These are phyloP conservation scores for Morone saxatilis DNA, from an alignment of 2,113 vertebrate genomes.

Conservation along the genomic window DNA sequence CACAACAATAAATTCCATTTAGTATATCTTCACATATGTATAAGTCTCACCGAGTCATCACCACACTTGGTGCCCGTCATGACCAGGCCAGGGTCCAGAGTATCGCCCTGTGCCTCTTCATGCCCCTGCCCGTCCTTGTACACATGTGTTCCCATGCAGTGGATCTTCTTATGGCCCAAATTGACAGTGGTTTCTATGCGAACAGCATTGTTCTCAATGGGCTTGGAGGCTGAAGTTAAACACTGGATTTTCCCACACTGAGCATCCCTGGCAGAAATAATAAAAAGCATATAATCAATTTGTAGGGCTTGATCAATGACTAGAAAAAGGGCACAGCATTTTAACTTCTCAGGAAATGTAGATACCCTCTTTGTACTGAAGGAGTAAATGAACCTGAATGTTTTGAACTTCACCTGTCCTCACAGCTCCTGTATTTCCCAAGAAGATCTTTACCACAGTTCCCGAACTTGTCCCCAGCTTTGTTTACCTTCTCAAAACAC, in stretches of 20 bases:
- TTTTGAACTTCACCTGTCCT: conserved; percentile 83
- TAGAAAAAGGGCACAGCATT: background rate
- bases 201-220: conserved; percentile 91
- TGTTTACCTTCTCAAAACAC: conserved; percentile 93
- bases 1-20: background rate
- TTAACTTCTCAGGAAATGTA: background rate
- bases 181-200: conserved; percentile 91
- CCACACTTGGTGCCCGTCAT: conserved; percentile 96
- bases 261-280: conserved; percentile 85
- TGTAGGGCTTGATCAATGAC: background rate
- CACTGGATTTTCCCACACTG: conserved; percentile 99
- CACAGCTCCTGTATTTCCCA: conserved; percentile 91
- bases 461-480: conserved; percentile 92
- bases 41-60: conserved; percentile 86
- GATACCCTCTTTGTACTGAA: background rate
- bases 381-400: background rate
- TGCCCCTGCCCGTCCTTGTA: conserved; percentile 82
- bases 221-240: conserved; percentile 86
- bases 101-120: conserved; percentile 88
- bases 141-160: conserved; percentile 93
- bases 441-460: conserved; percentile 95
- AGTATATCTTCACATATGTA: background rate
- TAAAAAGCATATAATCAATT: background rate
- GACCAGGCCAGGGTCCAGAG: conserved; percentile 95
- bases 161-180: conserved; percentile 74